Percentiles rank a stretch among this genome's conserved stretches.
These are phyloP conservation scores for Apodemia duryi DNA, from an alignment of 2,888 invertebrate genomes.

Conservation along the genomic window DNA sequence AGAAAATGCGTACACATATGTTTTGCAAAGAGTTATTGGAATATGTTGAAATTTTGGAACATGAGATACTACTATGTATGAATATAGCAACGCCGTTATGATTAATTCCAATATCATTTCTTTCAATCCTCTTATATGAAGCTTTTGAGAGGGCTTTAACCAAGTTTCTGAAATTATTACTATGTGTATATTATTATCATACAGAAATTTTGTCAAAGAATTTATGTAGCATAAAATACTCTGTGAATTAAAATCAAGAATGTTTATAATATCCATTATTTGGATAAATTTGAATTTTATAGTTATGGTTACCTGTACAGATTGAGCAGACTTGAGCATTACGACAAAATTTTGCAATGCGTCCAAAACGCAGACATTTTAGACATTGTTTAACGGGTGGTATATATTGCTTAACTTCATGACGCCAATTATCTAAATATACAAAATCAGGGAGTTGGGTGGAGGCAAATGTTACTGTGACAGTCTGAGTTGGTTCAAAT, in stretches of 20 bases:
- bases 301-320: constrained; percentile 19
- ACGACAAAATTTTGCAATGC: constrained; percentile 20
- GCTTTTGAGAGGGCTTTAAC: constrained; percentile 12
- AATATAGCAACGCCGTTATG: constrained; percentile 18
- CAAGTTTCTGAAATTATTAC: constrained; percentile 19
- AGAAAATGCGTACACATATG: background rate
- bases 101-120: constrained; percentile 14
- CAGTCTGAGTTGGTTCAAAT: no score
- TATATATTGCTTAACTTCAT: constrained; percentile 15
- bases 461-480: constrained; percentile 16
- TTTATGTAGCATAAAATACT: constrained; percentile 17
- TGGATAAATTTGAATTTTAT: constrained; percentile 16
- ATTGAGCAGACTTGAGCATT: constrained; percentile 20
- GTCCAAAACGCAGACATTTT: constrained; percentile 24
- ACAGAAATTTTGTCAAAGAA: constrained; percentile 17
- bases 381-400: constrained; percentile 26
- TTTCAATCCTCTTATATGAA: constrained; percentile 19
- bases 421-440: constrained; percentile 20
- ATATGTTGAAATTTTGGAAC: background rate
- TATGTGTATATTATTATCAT: constrained; percentile 10
- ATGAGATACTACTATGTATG: constrained; percentile 1
- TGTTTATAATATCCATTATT: constrained; percentile 23
- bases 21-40: constrained; percentile 18
- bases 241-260: constrained; percentile 20
- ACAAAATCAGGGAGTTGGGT: constrained; percentile 19